Percentiles rank a stretch among this genome's conserved stretches.
phyloP scores from a whole-genome alignment of 2,797 vertebrate species.

The Rhinophrynus dorsalis region DNA sequence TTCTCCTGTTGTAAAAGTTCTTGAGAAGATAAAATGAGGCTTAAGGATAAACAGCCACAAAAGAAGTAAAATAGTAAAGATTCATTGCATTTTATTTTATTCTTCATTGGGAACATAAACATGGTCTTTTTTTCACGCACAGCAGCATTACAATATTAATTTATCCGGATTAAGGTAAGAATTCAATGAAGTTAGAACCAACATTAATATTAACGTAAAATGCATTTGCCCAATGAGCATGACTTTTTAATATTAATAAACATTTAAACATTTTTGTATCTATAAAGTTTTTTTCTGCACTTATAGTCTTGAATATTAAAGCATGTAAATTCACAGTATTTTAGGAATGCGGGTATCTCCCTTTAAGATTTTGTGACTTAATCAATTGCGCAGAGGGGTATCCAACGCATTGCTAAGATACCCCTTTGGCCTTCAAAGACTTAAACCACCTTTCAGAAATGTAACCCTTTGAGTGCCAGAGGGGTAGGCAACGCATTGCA shows the following conservation, averaged over 20 bases:
- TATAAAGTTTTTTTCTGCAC: slow-evolving; percentile 62
- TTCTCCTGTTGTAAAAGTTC: slow-evolving; percentile 78
- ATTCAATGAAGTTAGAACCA: slow-evolving; percentile 73
- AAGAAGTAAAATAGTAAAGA: slow-evolving; percentile 73
- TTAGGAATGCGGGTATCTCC: slow-evolving; percentile 64
- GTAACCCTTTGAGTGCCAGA: no score
- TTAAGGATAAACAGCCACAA: slow-evolving; percentile 74
- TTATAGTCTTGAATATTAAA: slow-evolving; percentile 60
- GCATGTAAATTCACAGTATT: slow-evolving; percentile 79
- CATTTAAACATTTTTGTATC: slow-evolving; percentile 80
- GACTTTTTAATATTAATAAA: slow-evolving; percentile 77
- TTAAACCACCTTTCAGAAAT: no score
- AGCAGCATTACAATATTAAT: slow-evolving; percentile 82
- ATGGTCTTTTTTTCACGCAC: slow-evolving; percentile 72
- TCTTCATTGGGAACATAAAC: slow-evolving; percentile 80
- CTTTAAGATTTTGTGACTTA: no score
- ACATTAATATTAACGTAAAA: slow-evolving; percentile 77
- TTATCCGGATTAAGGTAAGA: slow-evolving; percentile 74
- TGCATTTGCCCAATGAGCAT: slow-evolving; percentile 73
- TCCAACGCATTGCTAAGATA: no score
- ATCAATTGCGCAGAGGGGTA: no score
- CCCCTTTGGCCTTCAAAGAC: no score
- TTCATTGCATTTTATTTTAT: slow-evolving; percentile 75
- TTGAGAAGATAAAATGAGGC: slow-evolving; percentile 71
- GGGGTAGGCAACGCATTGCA: no score